Evolutionary conservation across 2,113 vertebrate genomes (phyloP).

Genomic region (Odocoileus virginianus): DNA sequence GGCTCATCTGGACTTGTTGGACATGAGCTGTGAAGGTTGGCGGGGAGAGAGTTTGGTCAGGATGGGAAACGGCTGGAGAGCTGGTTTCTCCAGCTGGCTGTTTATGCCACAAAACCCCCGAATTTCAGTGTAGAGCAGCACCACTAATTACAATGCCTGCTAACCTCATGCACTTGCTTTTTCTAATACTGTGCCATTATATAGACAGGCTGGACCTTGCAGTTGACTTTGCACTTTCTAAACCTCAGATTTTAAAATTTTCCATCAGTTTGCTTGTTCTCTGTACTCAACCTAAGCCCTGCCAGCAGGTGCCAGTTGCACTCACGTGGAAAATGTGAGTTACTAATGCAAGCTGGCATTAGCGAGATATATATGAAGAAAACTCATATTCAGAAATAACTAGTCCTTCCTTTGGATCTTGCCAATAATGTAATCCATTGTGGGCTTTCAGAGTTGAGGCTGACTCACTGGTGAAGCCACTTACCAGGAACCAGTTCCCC

Average conservation of each 20-base stretch:
- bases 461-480: not conserved
- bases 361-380: not conserved
- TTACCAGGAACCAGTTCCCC: not conserved
- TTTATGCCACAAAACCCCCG: not conserved
- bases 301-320: not conserved
- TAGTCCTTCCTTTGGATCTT: not conserved
- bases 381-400: not conserved
- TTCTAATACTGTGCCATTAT: constrained; percentile 12
- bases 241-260: constrained; percentile 18
- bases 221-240: constrained; percentile 10
- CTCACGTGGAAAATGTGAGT: not conserved
- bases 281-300: not conserved
- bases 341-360: not conserved
- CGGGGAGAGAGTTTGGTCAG: not conserved
- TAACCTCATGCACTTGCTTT: not conserved
- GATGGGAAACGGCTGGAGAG: not conserved
- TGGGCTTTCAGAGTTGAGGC: not conserved
- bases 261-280: not conserved
- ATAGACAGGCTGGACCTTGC: not conserved
- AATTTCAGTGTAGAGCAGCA: not conserved
- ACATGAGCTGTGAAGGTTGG: not conserved
- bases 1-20: not conserved
- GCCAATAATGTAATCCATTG: not conserved
- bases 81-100: not conserved
- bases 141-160: not conserved